Base-by-base conservation (phyloP, 1,140 invertebrate species). In the Archivesica marissinica region DNA sequence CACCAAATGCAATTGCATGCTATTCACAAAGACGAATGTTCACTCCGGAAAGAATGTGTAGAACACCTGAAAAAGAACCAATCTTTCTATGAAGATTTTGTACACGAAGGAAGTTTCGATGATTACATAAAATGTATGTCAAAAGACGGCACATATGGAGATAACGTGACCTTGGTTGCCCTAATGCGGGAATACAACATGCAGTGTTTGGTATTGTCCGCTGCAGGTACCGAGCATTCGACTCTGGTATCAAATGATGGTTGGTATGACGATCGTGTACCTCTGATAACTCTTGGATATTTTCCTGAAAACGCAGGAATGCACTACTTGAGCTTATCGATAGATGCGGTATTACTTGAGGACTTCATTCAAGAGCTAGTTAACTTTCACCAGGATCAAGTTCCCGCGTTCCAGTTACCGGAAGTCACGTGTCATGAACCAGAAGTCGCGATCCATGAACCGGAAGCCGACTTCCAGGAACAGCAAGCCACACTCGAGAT, bases 321-420 rank as follows among this genome's bases (percentile, higher is more conserved):
- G 52, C 74, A 76, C 41, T 76, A 56, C 35, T 30, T 76, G n/a
- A 76, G 52, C n/a, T n/a, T n/a, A n/a, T n/a, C n/a, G n/a, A n/a
- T n/a, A n/a, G n/a, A n/a, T n/a, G n/a, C n/a, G n/a, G n/a, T n/a
- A n/a, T n/a, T n/a, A n/a, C n/a, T n/a, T n/a, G n/a, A n/a, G n/a
- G n/a, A n/a, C n/a, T n/a, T n/a, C n/a, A n/a, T n/a, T n/a, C n/a
- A n/a, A n/a, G n/a, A n/a, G n/a, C n/a, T n/a, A n/a, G n/a, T n/a
- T n/a, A n/a, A n/a, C n/a, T n/a, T n/a, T n/a, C n/a, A n/a, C n/a
- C n/a, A n/a, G n/a, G n/a, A n/a, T n/a, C n/a, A n/a, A n/a, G n/a
- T n/a, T n/a, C n/a, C n/a, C n/a, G n/a, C n/a, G n/a, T n/a, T n/a
- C n/a, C n/a, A n/a, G n/a, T n/a, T n/a, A n/a, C n/a, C n/a, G n/a